These are phyloP conservation scores for Formica exsecta DNA, from an alignment of 1,140 invertebrate species.

Conservation along the genomic window DNA sequence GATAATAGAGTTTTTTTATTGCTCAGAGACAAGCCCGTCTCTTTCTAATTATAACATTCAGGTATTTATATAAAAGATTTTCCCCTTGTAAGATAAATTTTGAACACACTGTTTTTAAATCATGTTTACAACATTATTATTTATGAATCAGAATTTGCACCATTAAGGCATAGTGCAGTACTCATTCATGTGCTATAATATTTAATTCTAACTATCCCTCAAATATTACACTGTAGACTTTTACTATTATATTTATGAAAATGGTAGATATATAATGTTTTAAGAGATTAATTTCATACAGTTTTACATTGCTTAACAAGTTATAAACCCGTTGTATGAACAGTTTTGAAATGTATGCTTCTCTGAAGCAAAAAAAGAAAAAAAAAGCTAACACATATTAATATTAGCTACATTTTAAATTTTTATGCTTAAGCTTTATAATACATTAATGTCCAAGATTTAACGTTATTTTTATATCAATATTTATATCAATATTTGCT, in stretches of 20 bases:
- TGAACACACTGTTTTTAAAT: constrained; percentile 31
- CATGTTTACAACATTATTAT: constrained; percentile 25
- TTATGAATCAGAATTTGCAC: constrained; percentile 71
- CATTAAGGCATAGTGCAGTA: constrained; percentile 57
- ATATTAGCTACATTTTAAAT: constrained; percentile 36
- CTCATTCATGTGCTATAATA: not conserved
- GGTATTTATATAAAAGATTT: constrained; percentile 67
- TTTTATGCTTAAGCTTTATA: constrained; percentile 49
- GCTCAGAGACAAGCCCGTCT: constrained; percentile 29
- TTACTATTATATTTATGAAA: constrained; percentile 11
- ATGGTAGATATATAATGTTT: not conserved
- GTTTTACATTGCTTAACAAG: constrained; percentile 26
- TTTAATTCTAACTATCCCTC: not conserved
- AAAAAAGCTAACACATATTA: not conserved
- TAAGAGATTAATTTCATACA: constrained; percentile 28
- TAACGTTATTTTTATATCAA: not conserved
- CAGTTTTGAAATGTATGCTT: constrained; percentile 45
- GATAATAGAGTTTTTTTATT: constrained; percentile 59
- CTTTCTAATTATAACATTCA: constrained; percentile 56
- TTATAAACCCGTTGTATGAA: not conserved
- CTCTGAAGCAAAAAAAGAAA: not conserved
- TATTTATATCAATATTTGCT: not conserved
- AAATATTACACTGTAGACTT: constrained; percentile 18
- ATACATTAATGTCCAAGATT: constrained; percentile 31
- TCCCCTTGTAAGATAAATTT: constrained; percentile 64